A percentile compares a stretch with the other conserved stretches of the same genome.
phyloP scores from a whole-genome alignment of 2,888 invertebrate genomes.

The Leucoma salicis region DNA sequence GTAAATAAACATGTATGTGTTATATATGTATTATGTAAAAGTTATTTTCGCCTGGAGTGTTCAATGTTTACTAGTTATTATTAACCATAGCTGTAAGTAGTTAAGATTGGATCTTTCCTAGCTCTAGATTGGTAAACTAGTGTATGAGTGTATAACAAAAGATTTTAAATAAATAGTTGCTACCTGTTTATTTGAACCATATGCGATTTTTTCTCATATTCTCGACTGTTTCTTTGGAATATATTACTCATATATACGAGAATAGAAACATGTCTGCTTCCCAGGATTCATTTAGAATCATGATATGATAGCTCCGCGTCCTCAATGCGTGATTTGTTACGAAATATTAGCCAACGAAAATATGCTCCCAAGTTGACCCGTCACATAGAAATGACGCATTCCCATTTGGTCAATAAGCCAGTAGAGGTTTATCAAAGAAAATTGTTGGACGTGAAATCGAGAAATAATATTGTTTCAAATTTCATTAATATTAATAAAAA shows the following conservation, averaged over 20 bases:
- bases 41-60: constrained; percentile 50
- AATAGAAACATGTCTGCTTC: no score
- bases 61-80: constrained; percentile 41
- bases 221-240: no score
- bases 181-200: no score
- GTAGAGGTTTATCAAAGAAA: constrained; percentile 8
- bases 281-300: background rate
- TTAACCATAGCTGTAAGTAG: constrained; percentile 3
- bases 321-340: constrained; percentile 8
- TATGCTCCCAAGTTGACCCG: constrained; percentile 10
- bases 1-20: no score
- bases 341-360: constrained; percentile 1
- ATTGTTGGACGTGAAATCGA: constrained; percentile 8
- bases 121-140: constrained; percentile 19
- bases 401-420: constrained; percentile 7
- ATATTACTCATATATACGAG: no score
- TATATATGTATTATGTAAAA: constrained; percentile 17
- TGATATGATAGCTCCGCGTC: constrained; percentile 9
- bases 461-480: constrained; percentile 8
- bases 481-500: constrained; percentile 10
- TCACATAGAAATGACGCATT: constrained; percentile 1
- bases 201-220: no score
- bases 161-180: constrained; percentile 1
- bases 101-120: constrained; percentile 21
- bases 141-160: constrained; percentile 28